Conservation (phyloP, 2,888 invertebrate species). For the Noctua janthe region DNA sequence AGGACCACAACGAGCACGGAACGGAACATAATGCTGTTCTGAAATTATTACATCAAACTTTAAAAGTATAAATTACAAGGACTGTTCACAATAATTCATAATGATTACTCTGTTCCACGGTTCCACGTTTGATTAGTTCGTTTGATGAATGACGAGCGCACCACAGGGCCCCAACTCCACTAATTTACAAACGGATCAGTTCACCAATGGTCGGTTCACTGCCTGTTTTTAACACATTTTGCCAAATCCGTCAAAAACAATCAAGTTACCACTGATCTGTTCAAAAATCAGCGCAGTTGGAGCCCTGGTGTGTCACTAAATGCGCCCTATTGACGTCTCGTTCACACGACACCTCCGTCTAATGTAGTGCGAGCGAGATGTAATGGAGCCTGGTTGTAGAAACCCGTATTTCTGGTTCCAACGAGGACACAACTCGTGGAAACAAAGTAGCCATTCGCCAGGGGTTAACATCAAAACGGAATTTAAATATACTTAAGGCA, state of each 20-base stretch:
- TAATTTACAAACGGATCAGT: not conserved
- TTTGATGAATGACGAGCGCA: not conserved
- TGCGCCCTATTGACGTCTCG: not conserved
- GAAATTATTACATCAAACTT: conserved; percentile 44
- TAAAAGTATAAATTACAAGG: conserved; percentile 21
- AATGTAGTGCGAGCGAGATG: not conserved
- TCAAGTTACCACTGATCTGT: not conserved
- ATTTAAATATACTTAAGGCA: conserved; percentile 25
- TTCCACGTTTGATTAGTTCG: not conserved
- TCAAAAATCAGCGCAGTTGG: conserved; percentile 8
- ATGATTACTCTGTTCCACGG: conserved; percentile 30
- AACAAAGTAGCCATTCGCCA: conserved; percentile 40
- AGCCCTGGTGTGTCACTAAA: not conserved
- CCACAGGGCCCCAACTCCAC: conserved; percentile 14
- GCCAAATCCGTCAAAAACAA: not conserved
- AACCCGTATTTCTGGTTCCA: not conserved
- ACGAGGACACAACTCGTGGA: not conserved
- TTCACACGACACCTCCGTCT: conserved; percentile 13
- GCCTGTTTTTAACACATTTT: not conserved
- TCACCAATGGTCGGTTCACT: not conserved
- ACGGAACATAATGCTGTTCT: conserved; percentile 29
- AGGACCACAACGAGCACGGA: not conserved
- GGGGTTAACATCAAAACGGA: conserved; percentile 55
- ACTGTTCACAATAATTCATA: conserved; percentile 42
- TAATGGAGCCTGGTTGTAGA: not conserved